Base-by-base conservation (phyloP, 2,113 vertebrate species). In the Trinectes maculatus region DNA sequence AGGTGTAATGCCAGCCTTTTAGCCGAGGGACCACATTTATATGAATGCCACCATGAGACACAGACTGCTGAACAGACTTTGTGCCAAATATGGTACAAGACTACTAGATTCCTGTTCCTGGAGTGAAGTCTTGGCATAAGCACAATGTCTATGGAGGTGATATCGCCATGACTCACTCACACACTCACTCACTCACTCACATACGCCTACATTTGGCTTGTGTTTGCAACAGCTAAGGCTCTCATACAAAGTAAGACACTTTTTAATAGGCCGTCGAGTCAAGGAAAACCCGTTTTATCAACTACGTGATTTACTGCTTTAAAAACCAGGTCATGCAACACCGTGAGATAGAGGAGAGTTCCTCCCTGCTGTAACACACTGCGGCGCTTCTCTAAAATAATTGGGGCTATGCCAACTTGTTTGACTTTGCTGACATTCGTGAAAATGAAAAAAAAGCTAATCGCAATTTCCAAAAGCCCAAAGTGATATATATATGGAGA, bases 91-190 rank as follows among this genome's bases (percentile, higher is more conserved):
- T 1, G 1, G 13, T 6, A 47, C 3, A 36, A 19, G 77, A 39
- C 9, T 12, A 22, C 44, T 2, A 43, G 65, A 39, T 62, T 81
- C 73, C 78, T 59, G 58, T 62, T 79, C 42, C 46, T 54, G 36
- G 55, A 70, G 62, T 29, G 48, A 65, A 82, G 47, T 31, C 61
- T 40, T 85, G 75, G 73, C 40, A 69, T 29, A 18, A 55, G 25
- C 29, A 74, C 80, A 84, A 74, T 47, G 67, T 33, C 43, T 54
- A 34, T 55, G 29, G 65, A 75, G 82, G 74, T 66, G 80, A 82
- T 60, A 84, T 59, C 66, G 18, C 53, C 37, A 77, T 84, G 76
- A 90, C 54, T 87, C 82, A 80, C 64, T 67, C 51, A 25, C 43
- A 29, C 1, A 11, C 25, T 46, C 61, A 46, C 64, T 43, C 1